phyloP scores from a whole-genome alignment of 2,113 vertebrate species.

The Gymnarchus niloticus region DNA sequence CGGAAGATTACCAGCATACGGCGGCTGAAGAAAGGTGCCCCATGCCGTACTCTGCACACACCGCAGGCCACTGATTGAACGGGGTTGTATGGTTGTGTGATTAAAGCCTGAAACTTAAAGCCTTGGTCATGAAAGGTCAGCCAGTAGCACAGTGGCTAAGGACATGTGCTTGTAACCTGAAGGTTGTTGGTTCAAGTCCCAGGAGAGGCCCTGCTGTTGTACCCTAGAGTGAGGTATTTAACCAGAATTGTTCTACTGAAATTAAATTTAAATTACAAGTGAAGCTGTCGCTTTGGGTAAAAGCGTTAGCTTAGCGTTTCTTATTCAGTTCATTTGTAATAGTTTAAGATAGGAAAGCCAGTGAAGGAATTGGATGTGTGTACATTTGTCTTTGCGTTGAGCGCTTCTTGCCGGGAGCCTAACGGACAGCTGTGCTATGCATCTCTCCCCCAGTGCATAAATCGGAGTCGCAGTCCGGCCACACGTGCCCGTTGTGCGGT shows the following conservation, averaged over 20 bases:
- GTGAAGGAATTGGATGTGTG: neutral
- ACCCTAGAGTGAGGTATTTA: conserved; percentile 10
- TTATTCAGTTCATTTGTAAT: neutral
- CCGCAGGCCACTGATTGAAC: no score
- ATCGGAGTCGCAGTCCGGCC: conserved; percentile 75
- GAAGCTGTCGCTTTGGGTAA: conserved; percentile 5
- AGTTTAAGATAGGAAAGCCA: neutral
- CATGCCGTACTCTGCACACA: neutral
- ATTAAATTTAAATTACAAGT: neutral
- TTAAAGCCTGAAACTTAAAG: conserved; percentile 1
- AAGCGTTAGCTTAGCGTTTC: neutral
- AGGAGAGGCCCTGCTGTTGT: conserved; percentile 3
- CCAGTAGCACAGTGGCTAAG: neutral
- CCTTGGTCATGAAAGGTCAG: neutral
- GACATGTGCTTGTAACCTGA: conserved; percentile 13
- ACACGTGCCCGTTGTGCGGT: conserved; percentile 81
- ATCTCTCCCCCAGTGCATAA: conserved; percentile 71
- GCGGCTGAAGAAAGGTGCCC: conserved; percentile 80
- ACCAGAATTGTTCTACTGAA: conserved; percentile 8
- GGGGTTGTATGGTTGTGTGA: neutral
- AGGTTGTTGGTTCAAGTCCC: conserved; percentile 7
- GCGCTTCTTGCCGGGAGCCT: no score
- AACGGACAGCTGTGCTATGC: neutral
- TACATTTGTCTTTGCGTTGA: neutral
- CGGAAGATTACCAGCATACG: conserved; percentile 72